These are phyloP conservation scores for Geodia barretti DNA, from an alignment of 37 sponge, comb jelly and placozoan genomes.

Conservation along the genomic window DNA sequence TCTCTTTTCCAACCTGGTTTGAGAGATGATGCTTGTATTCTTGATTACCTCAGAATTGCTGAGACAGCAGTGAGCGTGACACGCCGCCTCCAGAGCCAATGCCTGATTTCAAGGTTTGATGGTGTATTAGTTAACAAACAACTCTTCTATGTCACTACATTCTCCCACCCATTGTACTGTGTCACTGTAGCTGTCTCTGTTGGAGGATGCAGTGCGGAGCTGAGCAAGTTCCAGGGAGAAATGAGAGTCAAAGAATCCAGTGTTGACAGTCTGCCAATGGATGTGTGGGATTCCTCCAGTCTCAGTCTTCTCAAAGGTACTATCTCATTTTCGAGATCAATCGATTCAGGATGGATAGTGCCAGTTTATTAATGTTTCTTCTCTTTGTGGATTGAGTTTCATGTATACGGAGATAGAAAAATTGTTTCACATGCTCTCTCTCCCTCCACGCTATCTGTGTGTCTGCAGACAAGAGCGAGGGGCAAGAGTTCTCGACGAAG, in stretches of 20 bases:
- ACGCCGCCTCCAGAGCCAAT: not conserved
- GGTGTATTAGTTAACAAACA: no score
- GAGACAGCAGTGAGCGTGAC: no score
- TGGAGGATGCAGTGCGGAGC: conserved; percentile 66
- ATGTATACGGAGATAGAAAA: not conserved
- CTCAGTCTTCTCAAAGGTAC: conserved; percentile 74
- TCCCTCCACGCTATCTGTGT: not conserved
- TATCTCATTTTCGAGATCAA: no score
- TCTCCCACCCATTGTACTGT: not conserved
- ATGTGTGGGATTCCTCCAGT: conserved; percentile 62
- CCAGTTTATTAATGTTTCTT: no score
- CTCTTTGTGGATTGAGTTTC: not conserved
- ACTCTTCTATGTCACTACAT: no score
- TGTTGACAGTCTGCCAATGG: conserved; percentile 54
- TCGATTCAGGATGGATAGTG: no score
- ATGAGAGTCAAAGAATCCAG: conserved; percentile 63
- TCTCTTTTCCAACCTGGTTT: no score
- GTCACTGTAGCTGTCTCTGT: conserved; percentile 31
- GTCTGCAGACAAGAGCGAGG: conserved; percentile 86
- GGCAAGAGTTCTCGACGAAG: conserved; percentile 61
- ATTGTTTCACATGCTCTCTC: not conserved
- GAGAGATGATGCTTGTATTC: no score
- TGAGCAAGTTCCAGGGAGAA: conserved; percentile 84
- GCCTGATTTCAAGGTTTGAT: conserved; percentile 66
- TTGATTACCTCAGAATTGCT: no score